Evolutionary conservation across 2,888 invertebrate genomes (phyloP).

Genomic region (Xylocampa areola): DNA sequence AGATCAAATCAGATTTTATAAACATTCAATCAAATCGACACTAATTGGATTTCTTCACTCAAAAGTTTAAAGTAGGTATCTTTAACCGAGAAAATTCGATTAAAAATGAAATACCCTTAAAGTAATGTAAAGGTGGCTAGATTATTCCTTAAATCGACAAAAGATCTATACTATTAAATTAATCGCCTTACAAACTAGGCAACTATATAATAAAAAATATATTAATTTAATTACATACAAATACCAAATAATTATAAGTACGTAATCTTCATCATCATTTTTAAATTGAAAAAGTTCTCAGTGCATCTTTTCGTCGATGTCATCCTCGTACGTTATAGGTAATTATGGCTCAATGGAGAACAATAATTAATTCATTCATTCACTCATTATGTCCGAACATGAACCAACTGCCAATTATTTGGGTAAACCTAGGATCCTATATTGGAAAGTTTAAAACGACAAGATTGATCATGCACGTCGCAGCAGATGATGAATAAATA

Average conservation of each 20-base stretch:
- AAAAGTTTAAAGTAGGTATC: too few relatives aligned
- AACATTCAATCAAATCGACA: conserved; percentile 43
- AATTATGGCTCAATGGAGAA: background rate
- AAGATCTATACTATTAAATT: too few relatives aligned
- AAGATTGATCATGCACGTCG: conserved; percentile 28
- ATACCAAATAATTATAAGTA: too few relatives aligned
- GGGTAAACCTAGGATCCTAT: conserved; percentile 1
- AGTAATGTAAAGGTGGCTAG: conserved; percentile 34
- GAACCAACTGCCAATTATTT: conserved; percentile 5
- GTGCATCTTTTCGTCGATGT: too few relatives aligned
- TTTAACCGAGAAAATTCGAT: conserved; percentile 30
- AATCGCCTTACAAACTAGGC: too few relatives aligned
- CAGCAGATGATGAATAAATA: conserved; percentile 6
- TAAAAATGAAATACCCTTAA: conserved; percentile 41
- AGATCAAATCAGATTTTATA: conserved; percentile 27
- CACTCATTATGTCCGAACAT: background rate
- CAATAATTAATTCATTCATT: background rate
- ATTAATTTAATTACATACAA: too few relatives aligned
- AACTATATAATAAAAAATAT: too few relatives aligned
- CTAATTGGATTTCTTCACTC: conserved; percentile 46
- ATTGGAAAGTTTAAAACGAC: conserved; percentile 44
- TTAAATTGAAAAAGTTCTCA: too few relatives aligned
- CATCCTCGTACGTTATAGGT: too few relatives aligned
- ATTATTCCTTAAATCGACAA: too few relatives aligned
- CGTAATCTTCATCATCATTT: too few relatives aligned